Conservation (phyloP, 2,797 vertebrate species). For the Gephyroberyx darwinii region DNA sequence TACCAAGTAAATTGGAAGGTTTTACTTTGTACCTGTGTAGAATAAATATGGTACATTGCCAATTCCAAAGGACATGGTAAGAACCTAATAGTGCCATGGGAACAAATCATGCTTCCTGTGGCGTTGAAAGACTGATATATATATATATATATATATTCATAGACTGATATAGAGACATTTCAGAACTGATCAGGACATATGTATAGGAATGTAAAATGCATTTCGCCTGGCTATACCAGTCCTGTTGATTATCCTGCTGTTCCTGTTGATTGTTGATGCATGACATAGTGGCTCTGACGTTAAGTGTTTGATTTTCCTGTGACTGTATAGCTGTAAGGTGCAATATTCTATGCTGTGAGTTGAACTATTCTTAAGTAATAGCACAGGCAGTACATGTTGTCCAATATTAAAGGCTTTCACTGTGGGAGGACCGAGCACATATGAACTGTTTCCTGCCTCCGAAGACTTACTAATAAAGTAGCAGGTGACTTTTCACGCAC, state of each 20-base stretch:
- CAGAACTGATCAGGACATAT: neutral
- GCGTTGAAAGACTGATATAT: too few relatives aligned
- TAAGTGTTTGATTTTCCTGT: slow-evolving; percentile 29
- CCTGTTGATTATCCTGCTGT: neutral
- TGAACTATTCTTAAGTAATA: slow-evolving; percentile 41
- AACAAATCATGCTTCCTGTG: too few relatives aligned
- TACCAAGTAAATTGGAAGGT: too few relatives aligned
- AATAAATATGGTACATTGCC: too few relatives aligned
- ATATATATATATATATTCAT: too few relatives aligned
- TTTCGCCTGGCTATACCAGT: neutral
- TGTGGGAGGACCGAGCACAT: slow-evolving; percentile 18
- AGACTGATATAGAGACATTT: too few relatives aligned
- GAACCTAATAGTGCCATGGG: too few relatives aligned
- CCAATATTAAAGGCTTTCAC: slow-evolving; percentile 47
- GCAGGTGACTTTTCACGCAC: slow-evolving; percentile 26
- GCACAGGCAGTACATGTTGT: slow-evolving; percentile 30
- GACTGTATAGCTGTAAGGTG: slow-evolving; percentile 1
- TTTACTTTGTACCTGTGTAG: too few relatives aligned
- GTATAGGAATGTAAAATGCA: neutral
- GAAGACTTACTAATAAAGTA: slow-evolving; percentile 49
- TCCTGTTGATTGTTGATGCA: slow-evolving; percentile 18
- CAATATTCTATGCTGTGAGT: slow-evolving; percentile 1
- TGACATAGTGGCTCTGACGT: slow-evolving; percentile 22
- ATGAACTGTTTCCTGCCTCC: slow-evolving; percentile 40
- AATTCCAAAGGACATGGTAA: too few relatives aligned